These are phyloP conservation scores for Thaumatotibia leucotreta DNA, from an alignment of 1,140 invertebrate species.

Conservation along the genomic window DNA sequence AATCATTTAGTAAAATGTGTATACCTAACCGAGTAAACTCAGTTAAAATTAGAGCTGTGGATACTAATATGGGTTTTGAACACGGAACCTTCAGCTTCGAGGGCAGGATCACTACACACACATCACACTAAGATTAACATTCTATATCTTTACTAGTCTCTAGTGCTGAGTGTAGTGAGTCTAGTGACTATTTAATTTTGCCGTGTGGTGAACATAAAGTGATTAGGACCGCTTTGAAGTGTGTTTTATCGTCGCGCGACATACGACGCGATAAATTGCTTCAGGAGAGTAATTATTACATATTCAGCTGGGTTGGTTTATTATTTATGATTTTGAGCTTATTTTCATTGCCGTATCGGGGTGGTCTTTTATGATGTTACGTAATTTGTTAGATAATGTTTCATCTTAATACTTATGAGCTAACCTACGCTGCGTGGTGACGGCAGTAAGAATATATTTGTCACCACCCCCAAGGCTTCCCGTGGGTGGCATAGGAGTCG, in stretches of 20 bases:
- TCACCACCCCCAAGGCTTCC: too few relatives aligned
- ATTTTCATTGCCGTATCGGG: not conserved
- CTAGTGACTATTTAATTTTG: not conserved
- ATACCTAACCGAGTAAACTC: too few relatives aligned
- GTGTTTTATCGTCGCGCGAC: not conserved
- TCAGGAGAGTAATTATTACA: not conserved
- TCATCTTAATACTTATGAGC: too few relatives aligned
- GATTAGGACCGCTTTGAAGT: not conserved
- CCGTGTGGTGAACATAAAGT: not conserved
- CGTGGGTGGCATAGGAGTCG: too few relatives aligned
- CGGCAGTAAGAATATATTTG: too few relatives aligned
- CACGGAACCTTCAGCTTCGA: too few relatives aligned
- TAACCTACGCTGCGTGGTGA: too few relatives aligned
- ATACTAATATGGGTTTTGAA: too few relatives aligned
- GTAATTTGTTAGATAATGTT: too few relatives aligned
- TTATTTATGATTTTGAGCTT: not conserved
- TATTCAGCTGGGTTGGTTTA: not conserved
- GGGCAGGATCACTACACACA: too few relatives aligned
- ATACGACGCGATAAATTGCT: not conserved
- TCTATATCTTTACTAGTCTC: not conserved
- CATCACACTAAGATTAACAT: not conserved
- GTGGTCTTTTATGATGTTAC: not conserved
- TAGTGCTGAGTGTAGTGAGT: not conserved
- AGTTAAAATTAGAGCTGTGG: too few relatives aligned
- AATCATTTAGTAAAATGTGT: too few relatives aligned